Conservation (phyloP, 2,888 invertebrate species). For the Acanthosepion esculentum region DNA sequence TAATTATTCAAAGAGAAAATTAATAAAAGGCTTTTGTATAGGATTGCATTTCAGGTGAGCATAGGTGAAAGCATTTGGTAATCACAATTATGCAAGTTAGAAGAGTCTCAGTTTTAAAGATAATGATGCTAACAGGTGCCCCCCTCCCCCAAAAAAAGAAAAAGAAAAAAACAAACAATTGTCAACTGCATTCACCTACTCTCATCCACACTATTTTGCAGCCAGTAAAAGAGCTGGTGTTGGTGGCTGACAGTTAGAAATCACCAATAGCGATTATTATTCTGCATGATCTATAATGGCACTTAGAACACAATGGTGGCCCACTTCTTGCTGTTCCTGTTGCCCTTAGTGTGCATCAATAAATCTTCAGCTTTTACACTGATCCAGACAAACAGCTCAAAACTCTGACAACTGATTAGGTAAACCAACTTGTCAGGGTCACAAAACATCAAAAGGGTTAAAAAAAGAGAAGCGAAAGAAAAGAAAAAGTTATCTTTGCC, state of each 20-base stretch:
- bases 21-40: not conserved
- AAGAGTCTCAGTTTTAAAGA: not conserved
- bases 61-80: not conserved
- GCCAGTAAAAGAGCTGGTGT: not conserved
- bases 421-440: not conserved
- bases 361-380: slow-evolving; percentile 33
- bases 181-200: not conserved
- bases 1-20: not conserved
- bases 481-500: not conserved
- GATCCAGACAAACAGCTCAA: slow-evolving; percentile 17
- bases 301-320: not conserved
- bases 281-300: slow-evolving; percentile 33
- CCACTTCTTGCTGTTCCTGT: not conserved
- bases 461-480: not conserved
- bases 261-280: slow-evolving; percentile 37
- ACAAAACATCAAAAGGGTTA: not conserved
- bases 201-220: not conserved
- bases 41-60: not conserved
- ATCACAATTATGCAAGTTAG: not conserved
- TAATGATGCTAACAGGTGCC: not conserved
- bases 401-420: slow-evolving; percentile 8
- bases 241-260: not conserved
- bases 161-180: no score
- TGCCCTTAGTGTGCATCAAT: not conserved
- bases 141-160: not conserved